Conservation (phyloP, 2,888 invertebrate species). For the Timandra comae region DNA sequence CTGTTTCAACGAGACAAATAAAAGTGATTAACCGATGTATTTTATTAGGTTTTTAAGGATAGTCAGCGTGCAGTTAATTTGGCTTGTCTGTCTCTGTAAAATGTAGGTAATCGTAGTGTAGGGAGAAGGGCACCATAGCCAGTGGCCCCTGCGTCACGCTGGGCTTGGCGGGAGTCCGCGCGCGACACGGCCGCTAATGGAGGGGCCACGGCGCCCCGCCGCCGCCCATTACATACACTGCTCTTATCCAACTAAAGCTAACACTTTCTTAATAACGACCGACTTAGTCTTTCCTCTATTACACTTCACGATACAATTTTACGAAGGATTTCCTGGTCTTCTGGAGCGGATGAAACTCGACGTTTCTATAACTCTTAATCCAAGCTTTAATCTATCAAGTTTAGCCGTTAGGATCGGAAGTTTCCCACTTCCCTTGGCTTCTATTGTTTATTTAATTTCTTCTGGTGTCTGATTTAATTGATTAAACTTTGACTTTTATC, state of each 20-base stretch:
- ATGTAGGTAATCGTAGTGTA: constrained; percentile 31
- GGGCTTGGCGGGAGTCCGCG: constrained; percentile 52
- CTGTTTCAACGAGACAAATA: constrained; percentile 4
- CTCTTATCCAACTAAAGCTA: constrained; percentile 54
- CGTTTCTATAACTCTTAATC: constrained; percentile 20
- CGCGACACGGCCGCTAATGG: constrained; percentile 61
- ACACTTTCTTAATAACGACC: constrained; percentile 51
- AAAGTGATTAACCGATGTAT: constrained; percentile 22
- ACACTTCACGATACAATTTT: constrained; percentile 25
- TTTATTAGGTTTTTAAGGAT: constrained; percentile 19
- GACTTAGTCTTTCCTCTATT: constrained; percentile 39
- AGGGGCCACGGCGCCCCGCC: constrained; percentile 40
- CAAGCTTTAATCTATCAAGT: constrained; percentile 21
- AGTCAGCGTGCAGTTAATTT: constrained; percentile 37
- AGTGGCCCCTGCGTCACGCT: constrained; percentile 43
- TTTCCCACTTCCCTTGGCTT: constrained; percentile 9
- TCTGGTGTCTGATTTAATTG: constrained; percentile 10
- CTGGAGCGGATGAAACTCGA: constrained; percentile 13
- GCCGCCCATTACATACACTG: constrained; percentile 54
- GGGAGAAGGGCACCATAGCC: constrained; percentile 24
- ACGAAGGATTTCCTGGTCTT: constrained; percentile 22
- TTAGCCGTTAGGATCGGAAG: constrained; percentile 18
- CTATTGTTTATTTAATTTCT: constrained; percentile 18
- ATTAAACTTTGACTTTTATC: constrained; percentile 13
- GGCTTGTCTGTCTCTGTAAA: constrained; percentile 31